A percentile compares a stretch with the other conserved stretches of the same genome.
phyloP scores from a whole-genome alignment of 1,140 invertebrate species.

The Leptestheria dahalacensis region DNA sequence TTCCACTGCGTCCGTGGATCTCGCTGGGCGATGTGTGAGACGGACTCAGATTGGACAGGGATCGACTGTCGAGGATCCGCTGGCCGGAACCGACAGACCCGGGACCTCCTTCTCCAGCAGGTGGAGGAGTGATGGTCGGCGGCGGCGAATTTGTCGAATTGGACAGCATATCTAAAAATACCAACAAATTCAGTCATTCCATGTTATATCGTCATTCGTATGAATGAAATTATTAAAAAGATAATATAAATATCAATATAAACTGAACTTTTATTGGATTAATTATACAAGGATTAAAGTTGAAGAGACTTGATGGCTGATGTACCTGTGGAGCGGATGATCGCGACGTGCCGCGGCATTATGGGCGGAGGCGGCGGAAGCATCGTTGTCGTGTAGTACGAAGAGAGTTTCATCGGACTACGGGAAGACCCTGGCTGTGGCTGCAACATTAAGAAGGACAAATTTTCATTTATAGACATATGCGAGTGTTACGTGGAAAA shows the following conservation, averaged over 20 bases:
- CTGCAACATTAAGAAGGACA: neutral
- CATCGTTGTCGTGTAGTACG: conserved; percentile 76
- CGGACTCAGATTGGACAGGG: conserved; percentile 16
- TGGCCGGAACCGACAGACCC: conserved; percentile 16
- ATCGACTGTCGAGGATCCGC: conserved; percentile 17
- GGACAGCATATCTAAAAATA: neutral
- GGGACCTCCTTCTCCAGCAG: conserved; percentile 1
- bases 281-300: no score
- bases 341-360: conserved; percentile 88
- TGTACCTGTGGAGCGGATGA: conserved; percentile 69
- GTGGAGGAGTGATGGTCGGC: conserved; percentile 14
- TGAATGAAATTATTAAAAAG: neutral
- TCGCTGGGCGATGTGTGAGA: conserved; percentile 17
- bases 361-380: conserved; percentile 80
- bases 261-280: no score
- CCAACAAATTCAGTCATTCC: no score
- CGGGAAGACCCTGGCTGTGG: conserved; percentile 21
- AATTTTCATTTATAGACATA: conserved; percentile 4
- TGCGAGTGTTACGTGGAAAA: no score
- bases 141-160: conserved; percentile 11
- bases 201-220: no score
- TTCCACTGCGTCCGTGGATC: conserved; percentile 24
- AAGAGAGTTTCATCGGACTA: conserved; percentile 42
- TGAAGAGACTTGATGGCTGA: no score
- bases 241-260: neutral